phyloP scores from a whole-genome alignment of 2,888 invertebrate genomes.

The Pachydiplax longipennis region DNA sequence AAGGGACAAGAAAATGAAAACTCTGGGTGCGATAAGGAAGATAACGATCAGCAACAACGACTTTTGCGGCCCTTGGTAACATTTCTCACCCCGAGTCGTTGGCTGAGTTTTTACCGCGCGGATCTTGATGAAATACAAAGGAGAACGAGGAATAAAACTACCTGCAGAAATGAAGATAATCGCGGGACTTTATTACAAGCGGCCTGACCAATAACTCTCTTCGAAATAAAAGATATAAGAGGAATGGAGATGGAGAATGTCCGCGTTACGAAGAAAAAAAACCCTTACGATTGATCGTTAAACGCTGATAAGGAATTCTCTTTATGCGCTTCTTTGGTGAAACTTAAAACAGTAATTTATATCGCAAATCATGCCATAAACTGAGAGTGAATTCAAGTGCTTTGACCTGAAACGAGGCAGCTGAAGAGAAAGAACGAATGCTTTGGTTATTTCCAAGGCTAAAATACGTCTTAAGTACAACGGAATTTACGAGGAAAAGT shows the following conservation, averaged over 20 bases:
- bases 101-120: not conserved
- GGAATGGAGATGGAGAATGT: not conserved
- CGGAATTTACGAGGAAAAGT: too few species aligned
- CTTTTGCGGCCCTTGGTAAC: not conserved
- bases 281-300: not conserved
- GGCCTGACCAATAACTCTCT: not conserved
- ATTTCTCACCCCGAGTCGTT: constrained; percentile 2
- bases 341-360: too few species aligned
- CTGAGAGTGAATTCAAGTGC: too few species aligned
- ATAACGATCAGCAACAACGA: constrained; percentile 4
- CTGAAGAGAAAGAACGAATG: too few species aligned
- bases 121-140: not conserved
- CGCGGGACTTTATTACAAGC: not conserved
- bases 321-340: not conserved
- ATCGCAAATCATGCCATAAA: too few species aligned
- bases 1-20: not conserved
- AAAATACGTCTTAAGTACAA: too few species aligned
- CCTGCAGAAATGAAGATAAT: not conserved
- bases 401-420: too few species aligned
- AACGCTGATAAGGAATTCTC: not conserved
- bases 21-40: not conserved
- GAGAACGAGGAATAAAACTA: not conserved
- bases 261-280: not conserved
- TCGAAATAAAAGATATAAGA: not conserved
- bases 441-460: too few species aligned